Evolutionary conservation across 1,140 invertebrate genomes (phyloP), one percentile per base, ranked within the genome.

Genomic region (Tetraneura akinire): DNA sequence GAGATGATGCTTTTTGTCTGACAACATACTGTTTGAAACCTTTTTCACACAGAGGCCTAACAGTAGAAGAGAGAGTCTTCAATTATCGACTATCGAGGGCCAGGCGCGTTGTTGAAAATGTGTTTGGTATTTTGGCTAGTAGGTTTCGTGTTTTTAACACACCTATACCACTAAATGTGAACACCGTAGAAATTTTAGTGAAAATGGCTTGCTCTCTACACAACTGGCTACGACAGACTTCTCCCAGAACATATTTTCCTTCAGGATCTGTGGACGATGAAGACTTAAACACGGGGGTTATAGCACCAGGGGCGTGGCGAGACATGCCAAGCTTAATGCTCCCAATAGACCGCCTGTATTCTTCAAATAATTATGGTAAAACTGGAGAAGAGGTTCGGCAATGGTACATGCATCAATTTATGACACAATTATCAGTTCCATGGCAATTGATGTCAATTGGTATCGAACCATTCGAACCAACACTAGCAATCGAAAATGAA

Each of bases 61-160:
- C 64, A 42, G 9, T 45, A 11, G 66, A 45, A 70, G 37, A 42
- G 10, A 42, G 4, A 21, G 10, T 45, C 6, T 71, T 47, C 9
- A 71, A 71, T 29, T 71, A 71, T 51, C 42, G 68, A 3, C 9
- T 47, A 3, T 71, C 68, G 0, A 45, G 68, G 11, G 68, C 68
- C 1, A 3, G 42, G n/a, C 68, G 68, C 42, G 68, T 71, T 71
- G 4, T 8, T 71, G 68, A 45, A 71, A 71, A 71, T 71, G 32
- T n/a, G 6, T 71, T 71, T 71, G 68, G 42, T 6, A 71, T 71
- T 0, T 11, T 71, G 11, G 4, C 68, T 1, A 6, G 1, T 9
- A 71, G 68, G 11, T 71, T 71, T 8, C 68, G 68, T 23, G 11
- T 71, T 47, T 71, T 71, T 47, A n/a, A n/a, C n/a, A n/a, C n/a